Base-by-base conservation (phyloP, 2,113 vertebrate genomes). In the Acrocephalus kingi region DNA sequence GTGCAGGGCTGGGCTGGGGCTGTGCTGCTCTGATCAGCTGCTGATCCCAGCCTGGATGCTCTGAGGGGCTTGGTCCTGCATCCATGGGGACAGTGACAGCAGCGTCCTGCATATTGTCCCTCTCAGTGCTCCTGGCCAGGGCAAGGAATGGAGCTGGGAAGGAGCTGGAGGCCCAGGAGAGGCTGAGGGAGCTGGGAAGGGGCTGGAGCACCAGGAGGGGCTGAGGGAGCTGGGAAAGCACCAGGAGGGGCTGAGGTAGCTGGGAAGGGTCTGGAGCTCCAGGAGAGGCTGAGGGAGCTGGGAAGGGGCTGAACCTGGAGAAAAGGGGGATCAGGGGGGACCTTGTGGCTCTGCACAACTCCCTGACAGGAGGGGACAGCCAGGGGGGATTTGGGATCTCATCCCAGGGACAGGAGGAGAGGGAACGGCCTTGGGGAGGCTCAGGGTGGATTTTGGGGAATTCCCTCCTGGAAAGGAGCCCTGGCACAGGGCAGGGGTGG, bases 1-100 rank as follows among this genome's bases (percentile, higher is more conserved):
- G 15, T 45, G 5, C 10, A 2, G 78, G 12, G 63, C 41, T 2
- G 56, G 9, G 1, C 4, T 30, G 56, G 55, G 46, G 27, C 63
- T 1, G 1, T 11, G 35, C 80, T 31, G 39, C 0, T 11, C 48
- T 15, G 8, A 28, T 17, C 64, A n/a, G 64, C 43, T 11, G 2
- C 73, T 24, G 22, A 8, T 18, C 33, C 9, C 20, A 4, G 2
- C 17, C 3, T 0, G 1, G 3, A 0, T 15, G 30, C 37, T 3
- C 39, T 0, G 0, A 4, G 52, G 45, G 24, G 4, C 68, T 49
- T 2, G 1, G 39, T 13, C 11, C 52, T 39, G 24, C 1, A 5
- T 7, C 21, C 3, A 0, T 1, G 28, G 56, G 15, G n/a, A 1
- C 56, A 10, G 80, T 8, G 37, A 13, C 73, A 43, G 35, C 35